Conservation (phyloP, 2,113 vertebrate genomes). For the Silurus glanis region DNA sequence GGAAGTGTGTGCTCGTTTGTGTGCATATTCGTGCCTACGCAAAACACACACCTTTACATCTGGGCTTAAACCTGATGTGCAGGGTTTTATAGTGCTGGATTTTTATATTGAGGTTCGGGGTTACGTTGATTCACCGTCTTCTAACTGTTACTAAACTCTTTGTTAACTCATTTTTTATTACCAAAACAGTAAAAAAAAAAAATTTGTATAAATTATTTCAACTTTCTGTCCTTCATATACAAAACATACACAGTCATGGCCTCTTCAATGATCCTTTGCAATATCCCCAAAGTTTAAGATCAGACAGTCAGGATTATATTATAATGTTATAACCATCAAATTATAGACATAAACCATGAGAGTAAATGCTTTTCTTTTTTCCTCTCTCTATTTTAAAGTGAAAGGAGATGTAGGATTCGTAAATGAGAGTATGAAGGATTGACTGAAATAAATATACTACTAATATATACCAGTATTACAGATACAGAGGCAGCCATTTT, state of each 20-base stretch:
- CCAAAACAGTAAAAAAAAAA: not conserved
- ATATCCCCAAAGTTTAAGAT: not conserved
- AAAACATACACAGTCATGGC: not conserved
- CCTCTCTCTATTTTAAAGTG: not conserved
- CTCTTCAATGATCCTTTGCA: not conserved
- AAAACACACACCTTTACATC: not conserved
- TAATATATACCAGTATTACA: not conserved
- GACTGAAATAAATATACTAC: not conserved
- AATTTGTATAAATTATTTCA: not conserved
- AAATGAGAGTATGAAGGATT: not conserved
- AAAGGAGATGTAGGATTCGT: not conserved
- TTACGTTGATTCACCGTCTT: not conserved
- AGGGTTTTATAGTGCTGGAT: not conserved
- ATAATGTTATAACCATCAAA: not conserved
- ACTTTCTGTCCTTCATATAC: not conserved
- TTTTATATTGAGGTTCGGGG: constrained; percentile 3
- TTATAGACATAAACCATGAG: not conserved
- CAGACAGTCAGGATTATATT: not conserved
- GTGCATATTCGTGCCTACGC: not conserved
- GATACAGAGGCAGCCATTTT: not conserved
- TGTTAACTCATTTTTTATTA: constrained; percentile 11
- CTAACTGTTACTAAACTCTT: not conserved
- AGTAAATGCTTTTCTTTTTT: not conserved
- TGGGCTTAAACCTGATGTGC: not conserved
- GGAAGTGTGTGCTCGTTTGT: not conserved